Percentiles rank a stretch among this genome's conserved stretches.
phyloP scores from a whole-genome alignment of 1,140 invertebrate genomes.

The Drosophila melanica region DNA sequence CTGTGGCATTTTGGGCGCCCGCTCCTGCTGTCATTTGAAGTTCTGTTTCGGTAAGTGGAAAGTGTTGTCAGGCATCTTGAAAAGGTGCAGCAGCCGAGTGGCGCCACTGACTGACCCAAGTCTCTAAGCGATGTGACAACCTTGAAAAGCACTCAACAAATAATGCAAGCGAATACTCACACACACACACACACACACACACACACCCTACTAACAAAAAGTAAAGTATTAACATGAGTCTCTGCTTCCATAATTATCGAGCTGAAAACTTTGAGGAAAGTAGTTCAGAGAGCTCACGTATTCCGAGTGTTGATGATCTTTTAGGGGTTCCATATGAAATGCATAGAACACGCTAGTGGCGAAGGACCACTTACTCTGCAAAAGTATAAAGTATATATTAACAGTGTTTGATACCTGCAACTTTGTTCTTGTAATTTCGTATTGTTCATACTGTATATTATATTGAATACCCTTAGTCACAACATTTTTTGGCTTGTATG shows the following conservation, averaged over 20 bases:
- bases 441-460: no score
- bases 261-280: slow-evolving; percentile 7
- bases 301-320: background rate
- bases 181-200: background rate
- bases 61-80: slow-evolving; percentile 53
- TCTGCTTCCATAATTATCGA: slow-evolving; percentile 54
- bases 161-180: slow-evolving; percentile 42
- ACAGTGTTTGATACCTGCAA: no score
- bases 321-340: background rate
- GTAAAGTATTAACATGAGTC: slow-evolving; percentile 21
- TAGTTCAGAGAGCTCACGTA: slow-evolving; percentile 46
- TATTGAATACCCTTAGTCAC: no score
- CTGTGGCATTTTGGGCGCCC: slow-evolving; percentile 27
- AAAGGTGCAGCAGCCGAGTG: slow-evolving; percentile 7
- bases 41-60: slow-evolving; percentile 60
- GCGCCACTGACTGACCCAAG: slow-evolving; percentile 31
- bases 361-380: no score
- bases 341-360: no score
- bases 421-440: no score
- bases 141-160: slow-evolving; percentile 77
- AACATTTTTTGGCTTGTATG: no score
- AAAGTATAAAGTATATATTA: no score
- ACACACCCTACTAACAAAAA: background rate
- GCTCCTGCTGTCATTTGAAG: slow-evolving; percentile 20
- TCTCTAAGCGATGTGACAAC: slow-evolving; percentile 51